A percentile compares a stretch with the other conserved stretches of the same genome.
Conservation (phyloP, 2,888 invertebrate species). For the Augiades crinisus region DNA sequence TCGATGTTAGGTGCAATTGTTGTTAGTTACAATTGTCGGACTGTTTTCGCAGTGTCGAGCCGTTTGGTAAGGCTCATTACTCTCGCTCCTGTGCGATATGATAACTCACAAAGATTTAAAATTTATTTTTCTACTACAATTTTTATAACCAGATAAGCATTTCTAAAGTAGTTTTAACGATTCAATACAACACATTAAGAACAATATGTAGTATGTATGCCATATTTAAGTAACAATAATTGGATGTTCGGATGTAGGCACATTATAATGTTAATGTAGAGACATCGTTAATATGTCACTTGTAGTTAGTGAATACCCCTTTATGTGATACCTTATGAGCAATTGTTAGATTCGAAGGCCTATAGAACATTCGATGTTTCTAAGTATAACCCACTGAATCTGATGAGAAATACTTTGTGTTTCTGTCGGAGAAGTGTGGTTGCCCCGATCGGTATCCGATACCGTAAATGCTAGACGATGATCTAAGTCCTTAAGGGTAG, state of each 20-base stretch:
- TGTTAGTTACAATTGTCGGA: neutral
- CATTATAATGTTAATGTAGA: neutral
- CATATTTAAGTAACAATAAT: constrained; percentile 12
- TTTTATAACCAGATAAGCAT: constrained; percentile 21
- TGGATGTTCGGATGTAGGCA: constrained; percentile 4
- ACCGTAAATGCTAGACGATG: too few species aligned
- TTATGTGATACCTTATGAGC: constrained; percentile 20
- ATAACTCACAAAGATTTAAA: constrained; percentile 3
- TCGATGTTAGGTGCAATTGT: too few species aligned
- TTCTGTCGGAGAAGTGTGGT: too few species aligned
- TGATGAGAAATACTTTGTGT: too few species aligned
- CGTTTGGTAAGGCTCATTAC: neutral
- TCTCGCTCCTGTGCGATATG: neutral
- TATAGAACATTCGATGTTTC: constrained; percentile 4
- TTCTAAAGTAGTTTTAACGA: constrained; percentile 10
- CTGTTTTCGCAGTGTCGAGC: neutral
- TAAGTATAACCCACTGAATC: neutral
- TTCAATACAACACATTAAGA: constrained; percentile 3
- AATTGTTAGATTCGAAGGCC: constrained; percentile 15
- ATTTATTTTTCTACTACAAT: constrained; percentile 18
- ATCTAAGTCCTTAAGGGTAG: too few species aligned
- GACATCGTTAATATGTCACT: neutral
- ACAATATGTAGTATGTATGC: constrained; percentile 3
- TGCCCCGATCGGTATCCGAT: too few species aligned
- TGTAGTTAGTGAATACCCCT: constrained; percentile 9